Evolutionary conservation across 53 echinoderm and acorn worm genomes (phyloP), one percentile per base, ranked within the genome.

Genomic region (Glandiceps talaboti): DNA sequence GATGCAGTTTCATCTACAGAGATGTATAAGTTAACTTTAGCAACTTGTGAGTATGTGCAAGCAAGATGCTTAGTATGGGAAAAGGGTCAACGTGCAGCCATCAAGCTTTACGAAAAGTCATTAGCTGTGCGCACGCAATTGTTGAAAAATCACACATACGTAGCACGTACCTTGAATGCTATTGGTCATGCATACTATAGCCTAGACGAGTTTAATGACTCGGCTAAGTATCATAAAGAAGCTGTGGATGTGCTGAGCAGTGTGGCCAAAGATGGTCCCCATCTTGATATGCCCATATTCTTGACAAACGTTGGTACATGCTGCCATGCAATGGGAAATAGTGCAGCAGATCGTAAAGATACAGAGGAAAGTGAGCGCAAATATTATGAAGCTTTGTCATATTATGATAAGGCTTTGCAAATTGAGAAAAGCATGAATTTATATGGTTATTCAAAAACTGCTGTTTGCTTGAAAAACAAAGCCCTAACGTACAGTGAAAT

Each of bases 401-500:
- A 45, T 45, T 45, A 45, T 45, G 64, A 45, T 20, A 45, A 45
- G 64, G 64, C 64, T 12, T 12, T 45, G 20, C 6, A 45, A 12
- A 6, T 45, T 12, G 64, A 45, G 20, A 45, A 45, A 20, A 12
- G 6, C 20, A 45, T 45, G 64, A 45, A 45, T 45, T 12, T 45
- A 6, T 45, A 90, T 74, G 90, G 89, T 28, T 86, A 88, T 1
- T 81, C 93, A 28, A 91, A 86, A 27, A 92, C 90, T 25, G 92
- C 92, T 26, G 77, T 90, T 74, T 82, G 90, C 26, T 79, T 93
- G 73, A 96, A 93, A 81, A 96, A 96, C 78, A 96, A 88, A 74
- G 92, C 96, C 20, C 94, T 96, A 90, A 90, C 90, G 33, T 88
- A 96, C 88, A 92, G 80, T 31, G 82, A 79, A 30, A 85, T 90